A percentile compares a stretch with the other conserved stretches of the same genome.
Conservation (phyloP, 2,797 vertebrate species). For the Rhinophrynus dorsalis region DNA sequence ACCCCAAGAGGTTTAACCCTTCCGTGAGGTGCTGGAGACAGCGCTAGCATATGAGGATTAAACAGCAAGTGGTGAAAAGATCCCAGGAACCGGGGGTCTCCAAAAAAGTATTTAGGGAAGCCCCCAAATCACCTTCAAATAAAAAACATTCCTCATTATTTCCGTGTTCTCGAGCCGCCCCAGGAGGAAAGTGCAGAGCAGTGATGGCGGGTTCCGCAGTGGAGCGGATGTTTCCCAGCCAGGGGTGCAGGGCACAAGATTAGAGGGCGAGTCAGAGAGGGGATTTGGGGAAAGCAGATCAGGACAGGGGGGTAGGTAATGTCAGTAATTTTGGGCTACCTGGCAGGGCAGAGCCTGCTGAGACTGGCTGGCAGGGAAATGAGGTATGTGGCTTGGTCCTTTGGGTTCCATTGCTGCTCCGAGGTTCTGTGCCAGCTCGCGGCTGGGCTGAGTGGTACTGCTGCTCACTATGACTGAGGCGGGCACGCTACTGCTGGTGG, state of each 20-base stretch:
- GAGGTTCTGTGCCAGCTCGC: constrained; percentile 72
- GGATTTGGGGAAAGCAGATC: constrained; percentile 17
- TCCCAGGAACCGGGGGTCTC: no score
- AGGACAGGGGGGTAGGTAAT: background rate
- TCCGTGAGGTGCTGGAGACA: no score
- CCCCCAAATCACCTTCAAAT: no score
- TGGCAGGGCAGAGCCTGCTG: constrained; percentile 84
- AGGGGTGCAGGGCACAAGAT: background rate
- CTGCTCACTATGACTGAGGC: constrained; percentile 91
- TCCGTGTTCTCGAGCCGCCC: no score
- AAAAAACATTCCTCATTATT: no score
- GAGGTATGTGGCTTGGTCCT: constrained; percentile 62
- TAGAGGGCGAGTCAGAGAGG: constrained; percentile 19
- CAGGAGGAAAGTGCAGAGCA: background rate
- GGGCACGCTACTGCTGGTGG: constrained; percentile 71
- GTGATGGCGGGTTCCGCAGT: no score
- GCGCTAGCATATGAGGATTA: no score
- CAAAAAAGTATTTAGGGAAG: no score
- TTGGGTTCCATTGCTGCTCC: constrained; percentile 56
- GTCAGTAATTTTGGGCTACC: constrained; percentile 72
- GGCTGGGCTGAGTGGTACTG: constrained; percentile 74
- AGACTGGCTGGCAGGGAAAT: constrained; percentile 75
- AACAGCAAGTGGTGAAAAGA: no score
- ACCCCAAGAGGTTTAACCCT: no score
- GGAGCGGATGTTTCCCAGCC: no score